These are phyloP conservation scores for Balanococcus diminutus DNA, from an alignment of 2,888 invertebrate species.

Conservation along the genomic window DNA sequence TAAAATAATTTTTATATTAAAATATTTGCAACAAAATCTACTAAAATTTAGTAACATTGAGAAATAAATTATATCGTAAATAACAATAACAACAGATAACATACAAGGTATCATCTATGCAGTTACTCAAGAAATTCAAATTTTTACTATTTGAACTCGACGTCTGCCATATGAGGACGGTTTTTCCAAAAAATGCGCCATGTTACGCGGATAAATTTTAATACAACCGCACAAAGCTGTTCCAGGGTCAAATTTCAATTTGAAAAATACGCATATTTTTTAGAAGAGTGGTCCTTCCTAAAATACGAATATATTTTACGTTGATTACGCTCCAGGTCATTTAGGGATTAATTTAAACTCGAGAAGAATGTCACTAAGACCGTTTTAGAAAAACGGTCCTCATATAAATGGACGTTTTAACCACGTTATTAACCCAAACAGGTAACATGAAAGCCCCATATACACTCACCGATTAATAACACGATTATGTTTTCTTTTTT, in stretches of 20 bases:
- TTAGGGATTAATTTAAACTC: too few relatives aligned
- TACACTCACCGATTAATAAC: not conserved
- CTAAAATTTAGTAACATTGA: slow-evolving; percentile 29
- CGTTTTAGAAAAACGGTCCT: too few relatives aligned
- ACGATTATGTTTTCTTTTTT: not conserved
- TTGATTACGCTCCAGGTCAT: too few relatives aligned
- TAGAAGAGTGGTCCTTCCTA: too few relatives aligned
- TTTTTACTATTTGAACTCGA: not conserved
- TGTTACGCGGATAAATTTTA: too few relatives aligned
- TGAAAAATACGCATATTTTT: too few relatives aligned
- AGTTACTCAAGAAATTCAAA: not conserved
- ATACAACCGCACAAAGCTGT: too few relatives aligned
- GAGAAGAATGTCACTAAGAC: too few relatives aligned
- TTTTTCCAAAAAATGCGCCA: too few relatives aligned
- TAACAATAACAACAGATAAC: slow-evolving; percentile 40
- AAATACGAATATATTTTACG: too few relatives aligned
- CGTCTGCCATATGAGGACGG: not conserved
- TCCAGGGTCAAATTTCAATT: too few relatives aligned
- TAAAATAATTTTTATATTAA: slow-evolving; percentile 14
- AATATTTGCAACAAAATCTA: slow-evolving; percentile 28
- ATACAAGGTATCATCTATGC: not conserved
- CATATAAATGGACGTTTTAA: not conserved
- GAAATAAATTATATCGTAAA: slow-evolving; percentile 34
- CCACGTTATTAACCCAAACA: not conserved
- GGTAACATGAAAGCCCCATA: not conserved